Percentiles rank a stretch among this genome's conserved stretches.
phyloP scores from a whole-genome alignment of 2,888 invertebrate genomes.

The Eilema sororculum region DNA sequence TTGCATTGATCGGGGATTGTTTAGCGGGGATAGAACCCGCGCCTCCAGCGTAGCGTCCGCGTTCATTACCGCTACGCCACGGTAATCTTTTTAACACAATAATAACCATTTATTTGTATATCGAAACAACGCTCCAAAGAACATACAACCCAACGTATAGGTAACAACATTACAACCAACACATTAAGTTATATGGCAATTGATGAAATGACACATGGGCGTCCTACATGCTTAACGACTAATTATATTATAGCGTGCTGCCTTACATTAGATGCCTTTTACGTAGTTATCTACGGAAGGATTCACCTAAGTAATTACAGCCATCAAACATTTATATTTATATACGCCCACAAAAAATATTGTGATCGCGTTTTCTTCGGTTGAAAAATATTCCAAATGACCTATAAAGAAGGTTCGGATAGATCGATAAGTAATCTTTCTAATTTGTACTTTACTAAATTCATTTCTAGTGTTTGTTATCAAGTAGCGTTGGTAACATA shows the following conservation, averaged over 20 bases:
- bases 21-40: no score
- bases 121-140: neutral
- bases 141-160: neutral
- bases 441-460: neutral
- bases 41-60: no score
- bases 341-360: neutral
- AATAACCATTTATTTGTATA: neutral
- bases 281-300: constrained; percentile 21
- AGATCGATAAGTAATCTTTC: constrained; percentile 2
- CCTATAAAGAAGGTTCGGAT: neutral
- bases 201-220: constrained; percentile 54
- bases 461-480: neutral
- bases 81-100: neutral
- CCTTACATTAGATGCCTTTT: constrained; percentile 52
- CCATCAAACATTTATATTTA: constrained; percentile 12
- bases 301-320: constrained; percentile 30
- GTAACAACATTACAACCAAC: constrained; percentile 3
- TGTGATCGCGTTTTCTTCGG: neutral
- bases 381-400: neutral
- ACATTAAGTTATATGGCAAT: constrained; percentile 11
- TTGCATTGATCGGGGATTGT: no score
- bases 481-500: no score
- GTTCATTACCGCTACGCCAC: no score
- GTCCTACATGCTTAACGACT: constrained; percentile 60
- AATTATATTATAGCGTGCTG: constrained; percentile 73